phyloP scores from a whole-genome alignment of 2,113 vertebrate species.

The Recurvirostra avosetta region DNA sequence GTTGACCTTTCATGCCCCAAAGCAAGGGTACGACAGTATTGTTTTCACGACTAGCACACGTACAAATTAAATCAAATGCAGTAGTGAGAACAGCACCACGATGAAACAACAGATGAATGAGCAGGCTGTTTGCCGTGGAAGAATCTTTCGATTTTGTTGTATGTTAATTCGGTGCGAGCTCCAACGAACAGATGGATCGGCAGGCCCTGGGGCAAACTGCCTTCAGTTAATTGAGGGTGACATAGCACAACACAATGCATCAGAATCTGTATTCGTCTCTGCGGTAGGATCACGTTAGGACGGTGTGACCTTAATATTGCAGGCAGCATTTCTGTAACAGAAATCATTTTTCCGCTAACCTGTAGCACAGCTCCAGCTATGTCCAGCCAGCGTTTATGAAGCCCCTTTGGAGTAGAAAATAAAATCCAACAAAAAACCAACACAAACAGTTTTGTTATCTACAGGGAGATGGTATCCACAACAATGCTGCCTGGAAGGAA shows the following conservation, averaged over 20 bases:
- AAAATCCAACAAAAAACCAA: background rate
- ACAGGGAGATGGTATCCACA: background rate
- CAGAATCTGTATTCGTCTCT: background rate
- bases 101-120: slow-evolving; percentile 17
- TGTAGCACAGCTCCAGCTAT: background rate
- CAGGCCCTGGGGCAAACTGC: background rate
- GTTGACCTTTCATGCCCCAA: background rate
- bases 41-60: background rate
- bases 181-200: background rate
- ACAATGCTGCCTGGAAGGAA: background rate
- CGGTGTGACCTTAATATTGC: background rate
- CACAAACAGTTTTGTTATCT: background rate
- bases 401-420: background rate
- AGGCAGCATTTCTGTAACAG: background rate
- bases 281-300: background rate
- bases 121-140: background rate
- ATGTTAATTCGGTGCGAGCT: background rate
- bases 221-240: background rate
- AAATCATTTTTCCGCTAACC: background rate
- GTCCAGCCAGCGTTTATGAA: background rate
- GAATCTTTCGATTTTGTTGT: background rate
- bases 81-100: background rate
- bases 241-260: background rate
- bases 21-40: background rate
- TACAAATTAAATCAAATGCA: background rate